A percentile compares a stretch with the other conserved stretches of the same genome.
Evolutionary conservation across 2,797 vertebrate species (phyloP).

Genomic region (Channa striata): DNA sequence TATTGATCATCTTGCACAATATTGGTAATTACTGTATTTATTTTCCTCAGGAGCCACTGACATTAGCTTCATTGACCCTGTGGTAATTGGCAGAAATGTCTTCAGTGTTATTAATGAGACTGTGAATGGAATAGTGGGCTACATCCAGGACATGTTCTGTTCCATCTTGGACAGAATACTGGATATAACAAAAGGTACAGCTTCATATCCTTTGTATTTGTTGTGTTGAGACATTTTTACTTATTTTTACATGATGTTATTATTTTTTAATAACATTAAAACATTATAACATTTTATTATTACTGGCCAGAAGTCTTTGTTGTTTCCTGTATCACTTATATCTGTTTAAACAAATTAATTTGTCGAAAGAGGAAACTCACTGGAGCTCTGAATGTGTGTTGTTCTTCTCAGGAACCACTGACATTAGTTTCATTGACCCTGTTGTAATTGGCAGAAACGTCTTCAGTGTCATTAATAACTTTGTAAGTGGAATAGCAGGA

Average conservation of each 20-base stretch:
- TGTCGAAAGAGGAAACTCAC: conserved; percentile 17
- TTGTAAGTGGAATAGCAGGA: conserved; percentile 53
- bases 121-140: conserved; percentile 42
- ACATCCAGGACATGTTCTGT: conserved; percentile 54
- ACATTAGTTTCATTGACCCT: conserved; percentile 71
- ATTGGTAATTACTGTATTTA: background rate
- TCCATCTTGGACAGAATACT: conserved; percentile 54
- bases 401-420: conserved; percentile 61
- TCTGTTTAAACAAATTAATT: too few species aligned
- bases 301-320: too few species aligned
- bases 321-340: too few species aligned
- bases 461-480: conserved; percentile 60
- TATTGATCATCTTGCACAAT: background rate
- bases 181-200: conserved; percentile 67
- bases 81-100: conserved; percentile 59
- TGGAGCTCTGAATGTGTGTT: conserved; percentile 12
- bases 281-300: too few species aligned
- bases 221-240: background rate
- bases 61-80: conserved; percentile 71
- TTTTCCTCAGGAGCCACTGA: conserved; percentile 62
- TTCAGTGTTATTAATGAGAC: conserved; percentile 55
- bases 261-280: too few species aligned
- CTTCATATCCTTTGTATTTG: background rate
- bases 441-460: conserved; percentile 67
- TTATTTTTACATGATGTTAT: conserved; percentile 4